phyloP scores from a whole-genome alignment of 1,140 invertebrate species.

The Argopecten irradians region DNA sequence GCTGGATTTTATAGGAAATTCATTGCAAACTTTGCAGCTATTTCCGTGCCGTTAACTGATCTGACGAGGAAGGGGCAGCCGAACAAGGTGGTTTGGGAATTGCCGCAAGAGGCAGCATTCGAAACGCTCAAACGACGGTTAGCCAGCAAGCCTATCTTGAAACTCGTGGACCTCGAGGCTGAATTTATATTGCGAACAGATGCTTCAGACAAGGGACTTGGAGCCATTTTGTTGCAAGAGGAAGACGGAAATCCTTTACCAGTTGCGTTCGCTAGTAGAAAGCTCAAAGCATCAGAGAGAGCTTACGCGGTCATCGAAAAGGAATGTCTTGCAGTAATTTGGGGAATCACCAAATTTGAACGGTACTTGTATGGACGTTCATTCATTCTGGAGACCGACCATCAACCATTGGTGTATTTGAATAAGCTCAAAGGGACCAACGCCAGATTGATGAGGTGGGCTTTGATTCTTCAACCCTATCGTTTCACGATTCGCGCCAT shows the following conservation, averaged over 20 bases:
- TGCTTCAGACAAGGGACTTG: constrained; percentile 53
- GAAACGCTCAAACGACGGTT: constrained; percentile 41
- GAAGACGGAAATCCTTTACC: constrained; percentile 44
- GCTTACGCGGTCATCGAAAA: constrained; percentile 74
- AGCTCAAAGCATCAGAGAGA: constrained; percentile 43
- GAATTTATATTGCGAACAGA: constrained; percentile 68
- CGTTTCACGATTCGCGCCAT: too few relatives aligned
- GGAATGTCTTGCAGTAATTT: constrained; percentile 75
- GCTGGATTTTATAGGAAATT: constrained; percentile 72
- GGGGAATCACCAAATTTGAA: constrained; percentile 73
- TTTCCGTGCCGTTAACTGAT: constrained; percentile 57
- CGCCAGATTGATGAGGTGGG: too few relatives aligned
- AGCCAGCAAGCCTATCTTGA: constrained; percentile 48
- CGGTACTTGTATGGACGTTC: constrained; percentile 74
- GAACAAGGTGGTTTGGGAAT: constrained; percentile 47
- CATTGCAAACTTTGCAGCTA: constrained; percentile 53
- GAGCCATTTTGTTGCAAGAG: constrained; percentile 55
- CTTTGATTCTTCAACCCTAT: too few relatives aligned
- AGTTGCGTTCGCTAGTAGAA: constrained; percentile 56
- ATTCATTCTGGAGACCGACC: constrained; percentile 79
- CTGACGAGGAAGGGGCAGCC: too few relatives aligned
- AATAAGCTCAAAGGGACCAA: too few relatives aligned
- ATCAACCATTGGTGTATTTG: too few relatives aligned
- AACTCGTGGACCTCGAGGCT: constrained; percentile 66
- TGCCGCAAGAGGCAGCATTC: constrained; percentile 45